Evolutionary conservation across 1,140 invertebrate genomes (phyloP), one percentile per base, ranked within the genome.

Genomic region (Drosophila eugracilis): DNA sequence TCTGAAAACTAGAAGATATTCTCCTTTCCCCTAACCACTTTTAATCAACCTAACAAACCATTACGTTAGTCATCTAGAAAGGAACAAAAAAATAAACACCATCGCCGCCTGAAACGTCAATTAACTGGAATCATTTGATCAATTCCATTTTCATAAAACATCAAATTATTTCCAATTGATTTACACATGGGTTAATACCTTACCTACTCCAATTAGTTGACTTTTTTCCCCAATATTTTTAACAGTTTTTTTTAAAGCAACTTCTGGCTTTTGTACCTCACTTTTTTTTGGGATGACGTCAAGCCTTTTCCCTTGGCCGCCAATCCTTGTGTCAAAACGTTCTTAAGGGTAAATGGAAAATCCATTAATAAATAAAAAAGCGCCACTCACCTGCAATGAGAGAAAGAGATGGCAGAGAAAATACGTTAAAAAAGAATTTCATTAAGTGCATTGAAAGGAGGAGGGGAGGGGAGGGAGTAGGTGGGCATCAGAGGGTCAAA

Each of bases 311-410:
- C 53, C 62, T 59, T 66, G 54, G 55, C 44, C 55, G 60, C 60
- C 60, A 44, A 60, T 62, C 60, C 60, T 65, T 65, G 60, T 65
- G 60, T 65, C 60, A 65, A 60, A 65, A 15, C 34, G 17, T 70
- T 57, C 65, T 70, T 66, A 42, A 54, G 58, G 70, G 69, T 62
- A 81, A 74, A 76, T 86, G 81, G 55, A 63, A 74, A 85, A 71
- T 85, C 79, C 79, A 85, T 88, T 85, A 85, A 85, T 88, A 85
- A 85, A 85, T 86, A 86, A 86, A 85, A 44, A 67, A 36, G 71
- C 49, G 75, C 81, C 67, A 88, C 81, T 88, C 78, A 86, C 81
- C 81, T 86, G 63, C 45, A 86, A 86, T n/a, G 62, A 76, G 34
- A 47, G 45, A 45, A 12, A 50, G 42, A 75, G 30, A 24, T 10